Evolutionary conservation across 2,113 vertebrate genomes (phyloP), one percentile per base, ranked within the genome.

Genomic region (Danionella cerebrum): DNA sequence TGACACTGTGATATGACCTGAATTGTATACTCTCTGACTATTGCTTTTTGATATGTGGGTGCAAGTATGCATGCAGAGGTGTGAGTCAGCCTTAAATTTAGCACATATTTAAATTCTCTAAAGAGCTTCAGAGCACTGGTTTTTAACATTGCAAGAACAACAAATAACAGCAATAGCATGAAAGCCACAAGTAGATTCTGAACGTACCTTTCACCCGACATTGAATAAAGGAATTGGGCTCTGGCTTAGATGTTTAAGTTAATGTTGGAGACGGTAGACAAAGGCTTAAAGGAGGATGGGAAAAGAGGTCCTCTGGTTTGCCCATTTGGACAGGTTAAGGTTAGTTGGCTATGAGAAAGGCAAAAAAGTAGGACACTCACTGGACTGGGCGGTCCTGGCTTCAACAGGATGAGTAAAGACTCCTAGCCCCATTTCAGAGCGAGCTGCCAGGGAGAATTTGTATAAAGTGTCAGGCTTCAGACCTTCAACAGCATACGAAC

Each of bases 401-500:
- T 93, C 90, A 0, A 93, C 76, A 0, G 84, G 87, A 19, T 89
- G 89, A 13, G 94, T 94, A 75, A 90, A 94, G 72, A 97, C 91
- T 5, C 96, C 96, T 21, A 95, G 82, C 4, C 95, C 95, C 83
- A 92, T 81, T 58, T 92, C 90, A 0, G 96, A 98, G 54, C 85
- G 89, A 6, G 96, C 96, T 0, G 93, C 95, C 80, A 98, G 83
- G 13, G 90, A 90, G 82, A 98, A 97, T 71, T 71, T 76, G 79
- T 98, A 98, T 42, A 90, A 48, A 0, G 94, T 97, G 73, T 98
- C 92, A 0, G 96, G 92, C 81, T 96, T 98, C 74, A 98, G 85
- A 65, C 89, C 90, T 69, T 98, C 93, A 10, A 97, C 87, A 0
- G 91, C 90, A 7, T 94, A 92, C 0, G 86, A 95, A 5, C 92